Base-by-base conservation (phyloP, 1,140 invertebrate genomes). In the Zaprionus tsacasi region DNA sequence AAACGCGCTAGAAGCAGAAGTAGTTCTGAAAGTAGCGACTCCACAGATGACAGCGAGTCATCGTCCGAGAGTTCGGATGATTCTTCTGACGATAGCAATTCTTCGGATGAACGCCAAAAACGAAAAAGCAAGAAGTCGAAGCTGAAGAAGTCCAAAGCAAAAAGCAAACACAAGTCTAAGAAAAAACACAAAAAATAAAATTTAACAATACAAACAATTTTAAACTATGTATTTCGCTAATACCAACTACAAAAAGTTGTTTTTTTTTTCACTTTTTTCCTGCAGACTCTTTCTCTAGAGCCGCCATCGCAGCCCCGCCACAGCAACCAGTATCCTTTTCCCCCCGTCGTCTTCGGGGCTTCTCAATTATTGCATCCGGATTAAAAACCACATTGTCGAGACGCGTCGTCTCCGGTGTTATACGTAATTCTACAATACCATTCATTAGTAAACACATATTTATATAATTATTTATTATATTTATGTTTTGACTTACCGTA, bases 331-430 rank as follows among this genome's bases (percentile, higher is more conserved):
- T 40, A 27, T n/a, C 15, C 25, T 77, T 81, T 1, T 67, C 74
- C 1, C 71, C 70, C 7, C 59, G 55, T 1, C 70, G 54, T 40
- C 70, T 77, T 1, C 76, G 68, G 1, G 87, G 78, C 21, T 65
- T 35, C 17, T 86, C 74, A n/a, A 92, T 79, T 6, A 87, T 33
- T 55, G 87, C 91, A 45, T 92, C 80, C 4, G 91, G 87, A 80
- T 92, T 76, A 17, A 92, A 92, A 0, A 61, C 38, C 4, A 92
- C 70, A 70, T 92, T 92, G 40, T 92, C 91, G 25, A 92, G 59
- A 1, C 80, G 79, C 4, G 91, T 91, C 6, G 79, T 91, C 45
- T 92, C 88, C 3, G 79, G 82, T 1, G 85, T 92, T 11, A 92
- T 92, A 1, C 85, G 82, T 1, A 92, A 57, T 33, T 91, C 91